Evolutionary conservation across 2,888 invertebrate genomes (phyloP), one percentile per base, ranked within the genome.

Genomic region (Unio delphinus): DNA sequence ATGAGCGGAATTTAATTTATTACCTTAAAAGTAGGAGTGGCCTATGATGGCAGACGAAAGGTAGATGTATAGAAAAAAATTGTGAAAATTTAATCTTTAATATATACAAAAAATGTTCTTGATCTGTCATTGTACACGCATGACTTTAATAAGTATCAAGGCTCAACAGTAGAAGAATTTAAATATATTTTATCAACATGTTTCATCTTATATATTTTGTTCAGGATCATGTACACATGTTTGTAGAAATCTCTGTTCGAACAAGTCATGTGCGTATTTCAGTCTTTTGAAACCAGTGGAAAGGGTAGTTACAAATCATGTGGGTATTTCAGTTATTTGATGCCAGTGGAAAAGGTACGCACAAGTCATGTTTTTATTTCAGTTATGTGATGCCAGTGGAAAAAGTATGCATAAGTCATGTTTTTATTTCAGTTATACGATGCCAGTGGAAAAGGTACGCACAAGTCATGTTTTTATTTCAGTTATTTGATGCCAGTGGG

Each of bases 371-470:
- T 23, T 23, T 23, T 23, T 30, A 30, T 45, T 61, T 15, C 66
- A 79, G 79, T 61, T 77, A 72, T 45, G 69, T 73, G 7, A 68
- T 56, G 23, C 69, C 68, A n/a, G 77, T 73, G 56, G 75, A 72
- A 20, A 73, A 75, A 6, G 72, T 74, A 3, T 23, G 55, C 0
- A 23, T 0, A 23, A 23, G 23, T 23, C 23, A 23, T 23, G 23
- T 23, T 23, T 23, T 23, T 30, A 30, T 45, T 61, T 15, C 66
- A 79, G 79, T 61, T 77, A 72, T 45, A 67, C 72, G 7, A 68
- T 56, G 23, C 69, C 68, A n/a, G 77, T 73, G 56, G 75, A 72
- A 20, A 73, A 75, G 11, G 72, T 74, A 3, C 65, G 75, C 28
- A 68, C 64, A 61, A 78, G 70, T 23, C 34, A 23, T 23, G 23